Conservation (phyloP, 1,140 invertebrate genomes). For the Dreissena rostriformis region DNA sequence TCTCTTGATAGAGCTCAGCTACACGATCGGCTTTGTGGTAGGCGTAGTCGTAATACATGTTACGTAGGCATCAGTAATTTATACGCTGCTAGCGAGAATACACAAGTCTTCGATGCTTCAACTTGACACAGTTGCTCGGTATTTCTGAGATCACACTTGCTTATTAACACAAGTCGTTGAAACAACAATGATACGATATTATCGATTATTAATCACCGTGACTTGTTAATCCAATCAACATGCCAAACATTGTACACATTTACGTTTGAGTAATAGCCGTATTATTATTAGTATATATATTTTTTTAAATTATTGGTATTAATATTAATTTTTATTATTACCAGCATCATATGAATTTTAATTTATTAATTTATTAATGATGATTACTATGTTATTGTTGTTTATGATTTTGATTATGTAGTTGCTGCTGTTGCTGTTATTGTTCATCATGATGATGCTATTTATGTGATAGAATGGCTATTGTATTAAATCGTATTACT, state of each 20-base stretch:
- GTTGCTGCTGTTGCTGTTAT: no score
- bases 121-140: slow-evolving; percentile 21
- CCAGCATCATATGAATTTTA: no score
- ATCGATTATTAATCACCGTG: slow-evolving; percentile 28
- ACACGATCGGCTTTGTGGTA: slow-evolving; percentile 57
- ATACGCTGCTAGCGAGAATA: neutral
- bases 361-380: no score
- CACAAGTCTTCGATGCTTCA: slow-evolving; percentile 17
- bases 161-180: slow-evolving; percentile 38
- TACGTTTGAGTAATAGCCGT: neutral
- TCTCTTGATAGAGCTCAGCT: slow-evolving; percentile 48
- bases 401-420: no score
- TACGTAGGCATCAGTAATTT: slow-evolving; percentile 28
- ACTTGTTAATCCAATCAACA: neutral
- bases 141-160: slow-evolving; percentile 25
- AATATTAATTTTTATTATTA: no score
- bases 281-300: no score
- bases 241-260: slow-evolving; percentile 15
- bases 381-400: no score
- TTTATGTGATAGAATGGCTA: no score
- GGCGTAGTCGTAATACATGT: slow-evolving; percentile 66
- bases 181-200: slow-evolving; percentile 28
- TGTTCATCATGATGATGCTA: no score
- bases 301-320: no score
- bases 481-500: no score